These are phyloP conservation scores for Calvadosia cruxmelitensis DNA, from an alignment of 30 jellyfish, hydroid and myxozoan genomes.

Conservation along the genomic window DNA sequence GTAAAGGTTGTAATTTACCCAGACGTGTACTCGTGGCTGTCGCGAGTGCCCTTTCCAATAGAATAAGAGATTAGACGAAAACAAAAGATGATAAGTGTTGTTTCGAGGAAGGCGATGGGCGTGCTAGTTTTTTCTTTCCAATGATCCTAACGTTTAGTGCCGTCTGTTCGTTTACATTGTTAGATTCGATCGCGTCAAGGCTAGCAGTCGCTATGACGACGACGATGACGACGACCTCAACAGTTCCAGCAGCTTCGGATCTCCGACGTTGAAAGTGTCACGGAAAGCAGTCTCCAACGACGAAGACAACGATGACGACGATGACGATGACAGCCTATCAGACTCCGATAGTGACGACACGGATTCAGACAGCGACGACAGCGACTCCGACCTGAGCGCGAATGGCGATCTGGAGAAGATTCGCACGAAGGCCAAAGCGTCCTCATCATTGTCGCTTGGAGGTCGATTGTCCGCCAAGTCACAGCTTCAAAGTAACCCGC, in stretches of 20 bases:
- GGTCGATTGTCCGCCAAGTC: not conserved
- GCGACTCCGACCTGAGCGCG: constrained; percentile 32
- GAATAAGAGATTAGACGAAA: too few relatives aligned
- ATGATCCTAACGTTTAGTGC: too few relatives aligned
- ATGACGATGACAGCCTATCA: not conserved
- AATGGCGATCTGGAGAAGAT: not conserved
- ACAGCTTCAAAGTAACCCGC: not conserved
- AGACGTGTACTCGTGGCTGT: too few relatives aligned
- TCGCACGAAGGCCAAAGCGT: not conserved
- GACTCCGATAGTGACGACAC: constrained; percentile 29
- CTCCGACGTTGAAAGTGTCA: not conserved
- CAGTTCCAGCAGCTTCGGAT: constrained; percentile 12
- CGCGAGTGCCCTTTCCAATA: too few relatives aligned
- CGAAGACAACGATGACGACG: constrained; percentile 24
- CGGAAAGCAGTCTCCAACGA: constrained; percentile 7
- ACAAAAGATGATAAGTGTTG: too few relatives aligned
- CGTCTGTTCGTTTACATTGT: too few relatives aligned
- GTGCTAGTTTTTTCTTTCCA: too few relatives aligned
- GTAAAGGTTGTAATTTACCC: too few relatives aligned
- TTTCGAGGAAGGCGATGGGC: too few relatives aligned
- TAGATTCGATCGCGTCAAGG: not conserved
- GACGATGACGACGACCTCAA: constrained; percentile 8
- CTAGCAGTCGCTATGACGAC: not conserved
- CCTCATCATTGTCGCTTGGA: not conserved
- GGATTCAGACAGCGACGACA: constrained; percentile 32